These are phyloP conservation scores for Aleiodes leptofemur DNA, from an alignment of 2,888 invertebrate genomes.

Conservation along the genomic window DNA sequence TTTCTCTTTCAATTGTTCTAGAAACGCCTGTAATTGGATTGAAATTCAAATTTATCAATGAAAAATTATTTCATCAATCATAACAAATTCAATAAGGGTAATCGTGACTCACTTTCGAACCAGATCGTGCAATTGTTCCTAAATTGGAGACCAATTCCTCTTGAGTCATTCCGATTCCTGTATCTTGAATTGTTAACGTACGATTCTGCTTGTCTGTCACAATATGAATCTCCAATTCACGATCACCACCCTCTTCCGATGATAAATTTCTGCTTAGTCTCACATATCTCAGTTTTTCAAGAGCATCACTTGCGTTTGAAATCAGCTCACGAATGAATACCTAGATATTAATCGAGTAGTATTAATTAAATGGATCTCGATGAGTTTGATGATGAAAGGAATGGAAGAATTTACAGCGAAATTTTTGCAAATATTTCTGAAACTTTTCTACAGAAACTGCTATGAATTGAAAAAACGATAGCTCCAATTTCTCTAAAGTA, in stretches of 20 bases:
- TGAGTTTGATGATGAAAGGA: too few species aligned
- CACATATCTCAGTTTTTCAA: slow-evolving; percentile 94
- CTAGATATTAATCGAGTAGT: slow-evolving; percentile 72
- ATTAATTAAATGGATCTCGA: background rate
- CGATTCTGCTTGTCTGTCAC: slow-evolving; percentile 91
- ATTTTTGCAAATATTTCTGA: too few species aligned
- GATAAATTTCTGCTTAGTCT: slow-evolving; percentile 77
- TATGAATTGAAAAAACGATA: too few species aligned
- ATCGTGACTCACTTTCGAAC: slow-evolving; percentile 82
- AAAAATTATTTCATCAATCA: background rate
- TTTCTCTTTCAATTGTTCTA: slow-evolving; percentile 88
- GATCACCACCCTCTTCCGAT: slow-evolving; percentile 78
- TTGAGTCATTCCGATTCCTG: slow-evolving; percentile 96
- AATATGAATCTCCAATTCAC: slow-evolving; percentile 90
- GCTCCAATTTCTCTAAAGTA: too few species aligned
- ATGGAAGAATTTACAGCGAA: too few species aligned
- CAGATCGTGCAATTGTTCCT: slow-evolving; percentile 97
- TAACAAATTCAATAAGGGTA: background rate
- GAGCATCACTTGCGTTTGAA: slow-evolving; percentile 97
- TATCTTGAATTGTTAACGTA: slow-evolving; percentile 93
- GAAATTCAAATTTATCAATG: background rate
- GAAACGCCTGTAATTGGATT: slow-evolving; percentile 80
- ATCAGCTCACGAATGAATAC: slow-evolving; percentile 97
- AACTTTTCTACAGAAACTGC: too few species aligned
- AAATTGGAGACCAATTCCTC: slow-evolving; percentile 93